A percentile compares a stretch with the other conserved stretches of the same genome.
phyloP scores from a whole-genome alignment of 2,113 vertebrate species.

The Psilopogon haemacephalus region DNA sequence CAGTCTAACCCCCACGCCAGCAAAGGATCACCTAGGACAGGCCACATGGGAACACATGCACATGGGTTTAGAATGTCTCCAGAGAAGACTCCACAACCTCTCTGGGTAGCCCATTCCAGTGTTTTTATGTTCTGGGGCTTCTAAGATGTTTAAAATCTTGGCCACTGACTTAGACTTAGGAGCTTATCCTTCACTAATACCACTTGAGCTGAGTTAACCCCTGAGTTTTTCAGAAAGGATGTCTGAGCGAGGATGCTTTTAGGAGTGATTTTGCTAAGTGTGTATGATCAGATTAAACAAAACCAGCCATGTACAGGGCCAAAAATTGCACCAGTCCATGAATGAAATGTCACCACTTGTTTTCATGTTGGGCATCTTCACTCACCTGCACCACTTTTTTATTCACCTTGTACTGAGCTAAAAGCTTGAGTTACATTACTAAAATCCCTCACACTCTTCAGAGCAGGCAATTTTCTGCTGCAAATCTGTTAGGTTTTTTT shows the following conservation, averaged over 20 bases:
- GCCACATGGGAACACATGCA: no score
- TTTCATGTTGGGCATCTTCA: neutral
- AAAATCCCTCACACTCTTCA: neutral
- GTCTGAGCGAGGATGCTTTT: neutral
- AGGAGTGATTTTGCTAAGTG: neutral
- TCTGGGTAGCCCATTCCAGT: no score
- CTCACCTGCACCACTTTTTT: neutral
- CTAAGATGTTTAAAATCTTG: neutral
- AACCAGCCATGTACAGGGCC: neutral
- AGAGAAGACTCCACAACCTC: no score
- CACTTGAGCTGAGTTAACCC: neutral
- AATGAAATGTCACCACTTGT: neutral
- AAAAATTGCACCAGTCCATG: neutral
- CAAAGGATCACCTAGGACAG: no score
- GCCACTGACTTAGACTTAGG: neutral
- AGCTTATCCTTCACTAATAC: neutral
- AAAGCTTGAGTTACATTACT: no score
- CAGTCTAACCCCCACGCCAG: no score
- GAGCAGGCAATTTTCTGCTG: neutral
- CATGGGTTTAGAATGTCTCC: no score
- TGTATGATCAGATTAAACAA: neutral
- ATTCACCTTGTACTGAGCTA: neutral
- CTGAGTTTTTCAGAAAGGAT: neutral
- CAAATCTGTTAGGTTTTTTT: neutral
- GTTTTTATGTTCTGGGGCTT: neutral